Percentiles rank a stretch among this genome's conserved stretches.
phyloP scores from a whole-genome alignment of 2,113 vertebrate species.

The Mormyrus iriodes region DNA sequence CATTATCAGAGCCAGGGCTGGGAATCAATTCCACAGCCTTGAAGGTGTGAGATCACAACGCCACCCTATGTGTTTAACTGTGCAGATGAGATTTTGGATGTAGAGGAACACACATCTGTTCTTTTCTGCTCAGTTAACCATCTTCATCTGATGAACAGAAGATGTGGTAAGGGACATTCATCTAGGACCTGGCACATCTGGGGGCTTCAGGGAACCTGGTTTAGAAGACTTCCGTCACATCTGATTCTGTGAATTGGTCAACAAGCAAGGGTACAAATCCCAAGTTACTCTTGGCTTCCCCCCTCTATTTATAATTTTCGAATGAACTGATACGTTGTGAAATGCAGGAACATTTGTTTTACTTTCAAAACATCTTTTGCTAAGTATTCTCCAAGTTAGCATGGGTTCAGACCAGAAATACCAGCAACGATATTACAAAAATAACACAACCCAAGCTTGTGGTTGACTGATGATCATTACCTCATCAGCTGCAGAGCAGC shows the following conservation, averaged over 20 bases:
- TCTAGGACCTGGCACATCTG: neutral
- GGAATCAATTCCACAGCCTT: neutral
- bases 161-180: neutral
- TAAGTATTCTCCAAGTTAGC: neutral
- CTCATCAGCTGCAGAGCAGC: neutral
- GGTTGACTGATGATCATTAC: neutral
- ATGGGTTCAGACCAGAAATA: neutral
- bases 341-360: neutral
- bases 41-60: neutral
- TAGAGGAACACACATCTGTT: neutral
- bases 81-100: neutral
- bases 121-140: neutral
- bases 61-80: neutral
- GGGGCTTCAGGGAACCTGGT: neutral
- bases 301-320: neutral
- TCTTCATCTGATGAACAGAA: neutral
- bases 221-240: neutral
- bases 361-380: neutral
- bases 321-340: no score
- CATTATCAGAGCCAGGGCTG: neutral
- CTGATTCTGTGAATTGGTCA: neutral
- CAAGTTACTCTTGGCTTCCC: neutral
- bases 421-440: neutral
- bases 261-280: neutral
- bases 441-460: neutral